These are phyloP conservation scores for Tetragnatha montana DNA, from an alignment of 2,888 invertebrate genomes.

Conservation along the genomic window DNA sequence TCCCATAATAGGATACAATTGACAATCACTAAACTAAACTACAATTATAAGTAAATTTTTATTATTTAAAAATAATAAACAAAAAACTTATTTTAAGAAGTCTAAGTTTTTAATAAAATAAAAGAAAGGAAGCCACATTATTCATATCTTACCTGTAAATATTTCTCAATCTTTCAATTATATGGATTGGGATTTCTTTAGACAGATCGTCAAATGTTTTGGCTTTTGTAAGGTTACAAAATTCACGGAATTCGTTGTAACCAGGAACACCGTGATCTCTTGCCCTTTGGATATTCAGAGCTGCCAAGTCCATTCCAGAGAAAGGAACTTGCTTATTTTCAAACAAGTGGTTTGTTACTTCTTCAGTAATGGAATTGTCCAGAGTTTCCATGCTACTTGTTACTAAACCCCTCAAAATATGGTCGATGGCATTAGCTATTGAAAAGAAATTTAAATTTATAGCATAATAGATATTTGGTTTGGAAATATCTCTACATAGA, in stretches of 20 bases:
- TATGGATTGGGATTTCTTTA: slow-evolving; percentile 89
- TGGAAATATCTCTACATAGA: no score
- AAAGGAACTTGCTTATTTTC: slow-evolving; percentile 92
- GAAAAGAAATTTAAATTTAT: neutral
- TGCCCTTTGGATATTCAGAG: slow-evolving; percentile 82
- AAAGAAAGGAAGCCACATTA: neutral
- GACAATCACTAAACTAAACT: no score
- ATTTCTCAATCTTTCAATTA: slow-evolving; percentile 76
- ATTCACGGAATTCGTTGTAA: slow-evolving; percentile 92
- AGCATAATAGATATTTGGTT: no score
- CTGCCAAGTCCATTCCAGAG: slow-evolving; percentile 92
- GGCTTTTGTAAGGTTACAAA: slow-evolving; percentile 92
- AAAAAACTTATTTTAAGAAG: neutral
- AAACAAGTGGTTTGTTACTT: slow-evolving; percentile 95
- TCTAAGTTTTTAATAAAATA: no score
- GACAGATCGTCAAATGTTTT: slow-evolving; percentile 89
- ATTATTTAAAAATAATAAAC: neutral
- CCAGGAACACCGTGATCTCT: slow-evolving; percentile 92
- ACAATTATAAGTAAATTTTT: neutral
- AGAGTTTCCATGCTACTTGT: slow-evolving; percentile 95
- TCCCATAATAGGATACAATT: no score
- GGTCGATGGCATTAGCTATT: slow-evolving; percentile 81
- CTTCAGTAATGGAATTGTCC: slow-evolving; percentile 94
- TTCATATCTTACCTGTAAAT: slow-evolving; percentile 74
- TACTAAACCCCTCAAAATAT: slow-evolving; percentile 88